These are phyloP conservation scores for Muscicapa comitata DNA, from an alignment of 2,797 vertebrate species.

Conservation along the genomic window DNA sequence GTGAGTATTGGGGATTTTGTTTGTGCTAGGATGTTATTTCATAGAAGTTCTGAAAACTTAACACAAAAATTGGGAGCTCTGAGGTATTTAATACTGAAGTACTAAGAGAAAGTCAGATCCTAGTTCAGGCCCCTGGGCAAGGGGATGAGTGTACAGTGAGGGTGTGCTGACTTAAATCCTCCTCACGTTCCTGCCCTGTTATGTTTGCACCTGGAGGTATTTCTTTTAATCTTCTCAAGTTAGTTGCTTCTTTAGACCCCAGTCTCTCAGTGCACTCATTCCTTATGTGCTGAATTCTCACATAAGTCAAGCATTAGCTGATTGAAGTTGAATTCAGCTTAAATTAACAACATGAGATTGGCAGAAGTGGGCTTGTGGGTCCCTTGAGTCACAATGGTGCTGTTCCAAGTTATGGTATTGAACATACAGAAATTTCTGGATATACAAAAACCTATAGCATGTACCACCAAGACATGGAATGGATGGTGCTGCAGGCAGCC, in stretches of 20 bases:
- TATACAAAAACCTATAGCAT: not conserved
- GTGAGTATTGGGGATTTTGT: not conserved
- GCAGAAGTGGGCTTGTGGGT: not conserved
- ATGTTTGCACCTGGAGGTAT: not conserved
- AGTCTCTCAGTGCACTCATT: not conserved
- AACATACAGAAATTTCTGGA: not conserved
- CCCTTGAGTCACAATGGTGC: not conserved
- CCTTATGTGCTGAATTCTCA: not conserved
- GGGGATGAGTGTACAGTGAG: not conserved
- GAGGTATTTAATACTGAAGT: not conserved
- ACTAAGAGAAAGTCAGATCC: not conserved
- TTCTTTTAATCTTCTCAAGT: not conserved
- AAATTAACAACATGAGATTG: not conserved
- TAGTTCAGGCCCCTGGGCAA: not conserved
- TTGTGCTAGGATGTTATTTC: not conserved
- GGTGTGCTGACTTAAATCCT: not conserved
- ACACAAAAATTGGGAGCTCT: not conserved
- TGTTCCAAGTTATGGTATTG: not conserved
- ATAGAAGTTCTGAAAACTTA: not conserved
- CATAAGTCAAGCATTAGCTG: not conserved
- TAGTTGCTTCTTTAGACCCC: not conserved
- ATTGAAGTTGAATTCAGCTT: not conserved
- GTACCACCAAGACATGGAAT: accelerated
- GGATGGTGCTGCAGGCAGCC: not conserved
- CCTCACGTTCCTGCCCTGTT: not conserved